These are phyloP conservation scores for Trimorus sp. DNA, from an alignment of 2,888 invertebrate genomes.

Conservation along the genomic window DNA sequence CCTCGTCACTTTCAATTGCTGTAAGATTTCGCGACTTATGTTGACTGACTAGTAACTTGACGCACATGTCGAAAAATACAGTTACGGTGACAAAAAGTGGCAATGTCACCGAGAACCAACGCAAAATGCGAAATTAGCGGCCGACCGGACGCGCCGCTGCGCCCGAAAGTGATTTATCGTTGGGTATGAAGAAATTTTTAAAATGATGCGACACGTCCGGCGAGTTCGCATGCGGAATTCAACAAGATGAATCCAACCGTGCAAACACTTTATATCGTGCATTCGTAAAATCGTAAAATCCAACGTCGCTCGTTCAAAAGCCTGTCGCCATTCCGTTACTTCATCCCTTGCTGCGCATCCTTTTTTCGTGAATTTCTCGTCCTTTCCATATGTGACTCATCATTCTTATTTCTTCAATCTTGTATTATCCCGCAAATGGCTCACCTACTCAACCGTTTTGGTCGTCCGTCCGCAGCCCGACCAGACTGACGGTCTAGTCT, in stretches of 20 bases:
- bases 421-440: slow-evolving; percentile 76
- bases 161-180: neutral
- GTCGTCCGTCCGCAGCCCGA: slow-evolving; percentile 69
- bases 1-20: slow-evolving; percentile 65
- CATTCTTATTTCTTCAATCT: slow-evolving; percentile 75
- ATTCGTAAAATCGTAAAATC: slow-evolving; percentile 66
- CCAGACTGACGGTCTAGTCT: slow-evolving; percentile 48
- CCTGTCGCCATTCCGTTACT: slow-evolving; percentile 72
- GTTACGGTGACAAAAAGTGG: no score
- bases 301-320: slow-evolving; percentile 65
- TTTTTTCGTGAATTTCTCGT: slow-evolving; percentile 56
- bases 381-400: slow-evolving; percentile 65
- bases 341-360: slow-evolving; percentile 66
- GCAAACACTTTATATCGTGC: slow-evolving; percentile 71
- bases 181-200: slow-evolving; percentile 20
- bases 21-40: slow-evolving; percentile 52
- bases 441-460: slow-evolving; percentile 72
- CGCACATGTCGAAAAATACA: no score
- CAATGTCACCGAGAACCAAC: no score
- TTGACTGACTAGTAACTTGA: slow-evolving; percentile 52
- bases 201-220: slow-evolving; percentile 21
- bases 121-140: no score
- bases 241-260: slow-evolving; percentile 72
- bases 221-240: slow-evolving; percentile 71
- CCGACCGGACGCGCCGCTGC: neutral